Evolutionary conservation across 1,140 invertebrate genomes (phyloP).

Genomic region (Sinonovacula constricta): DNA sequence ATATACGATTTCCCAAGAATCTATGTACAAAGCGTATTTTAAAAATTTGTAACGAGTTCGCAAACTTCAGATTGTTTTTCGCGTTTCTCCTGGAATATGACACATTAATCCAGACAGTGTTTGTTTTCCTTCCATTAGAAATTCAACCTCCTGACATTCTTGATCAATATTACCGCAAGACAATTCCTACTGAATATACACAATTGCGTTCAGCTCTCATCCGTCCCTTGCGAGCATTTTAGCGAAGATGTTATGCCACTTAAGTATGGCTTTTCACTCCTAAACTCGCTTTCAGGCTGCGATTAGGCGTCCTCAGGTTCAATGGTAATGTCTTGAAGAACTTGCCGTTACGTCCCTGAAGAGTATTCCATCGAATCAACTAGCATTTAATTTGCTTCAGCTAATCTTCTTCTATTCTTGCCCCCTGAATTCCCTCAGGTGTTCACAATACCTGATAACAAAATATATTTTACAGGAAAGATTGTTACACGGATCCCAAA

Average conservation of each 20-base stretch:
- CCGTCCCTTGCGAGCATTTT: conserved; percentile 31
- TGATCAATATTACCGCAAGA: conserved; percentile 35
- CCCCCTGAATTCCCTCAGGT: conserved; percentile 31
- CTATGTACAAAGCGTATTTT: no score
- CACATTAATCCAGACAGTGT: no score
- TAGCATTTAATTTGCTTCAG: conserved; percentile 37
- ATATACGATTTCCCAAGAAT: no score
- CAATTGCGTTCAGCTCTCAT: conserved; percentile 38
- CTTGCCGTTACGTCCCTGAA: conserved; percentile 37
- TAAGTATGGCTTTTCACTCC: conserved; percentile 33
- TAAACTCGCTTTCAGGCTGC: conserved; percentile 3
- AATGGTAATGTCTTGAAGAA: conserved; percentile 42
- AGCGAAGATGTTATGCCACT: conserved; percentile 31
- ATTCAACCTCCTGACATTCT: conserved; percentile 39
- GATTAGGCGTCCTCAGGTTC: conserved; percentile 26
- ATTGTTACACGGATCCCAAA: conserved; percentile 35
- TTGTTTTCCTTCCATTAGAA: no score
- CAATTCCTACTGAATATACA: conserved; percentile 45
- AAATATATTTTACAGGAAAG: conserved; percentile 23
- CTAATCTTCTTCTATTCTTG: conserved; percentile 41
- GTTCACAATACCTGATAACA: conserved; percentile 38
- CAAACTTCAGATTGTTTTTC: no score
- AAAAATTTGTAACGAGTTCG: no score
- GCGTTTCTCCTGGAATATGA: no score
- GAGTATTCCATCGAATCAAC: conserved; percentile 18